Conservation (phyloP, 2,888 invertebrate species). For the Megalurothrips usitatus region DNA sequence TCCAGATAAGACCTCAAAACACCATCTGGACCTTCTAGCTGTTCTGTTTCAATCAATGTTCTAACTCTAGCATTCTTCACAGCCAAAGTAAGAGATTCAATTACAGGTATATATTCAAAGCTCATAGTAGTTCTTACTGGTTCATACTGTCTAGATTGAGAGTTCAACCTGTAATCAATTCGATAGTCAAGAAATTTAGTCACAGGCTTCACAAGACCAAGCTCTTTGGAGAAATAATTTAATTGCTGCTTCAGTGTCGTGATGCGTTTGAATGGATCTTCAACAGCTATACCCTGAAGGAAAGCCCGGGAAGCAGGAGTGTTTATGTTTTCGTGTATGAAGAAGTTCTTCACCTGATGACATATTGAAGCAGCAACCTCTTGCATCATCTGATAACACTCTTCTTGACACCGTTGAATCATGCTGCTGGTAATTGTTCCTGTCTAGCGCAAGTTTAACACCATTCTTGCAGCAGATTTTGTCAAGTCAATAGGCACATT, state of each 20-base stretch:
- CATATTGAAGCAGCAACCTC: background rate
- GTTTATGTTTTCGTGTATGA: background rate
- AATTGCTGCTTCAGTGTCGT: background rate
- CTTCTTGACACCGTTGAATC: background rate
- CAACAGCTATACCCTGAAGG: background rate
- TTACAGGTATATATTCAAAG: background rate
- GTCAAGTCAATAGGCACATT: background rate
- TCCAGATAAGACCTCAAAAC: background rate
- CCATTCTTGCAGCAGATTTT: background rate
- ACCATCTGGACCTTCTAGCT: background rate
- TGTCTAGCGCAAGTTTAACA: background rate
- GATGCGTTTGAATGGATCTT: background rate
- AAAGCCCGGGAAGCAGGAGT: background rate
- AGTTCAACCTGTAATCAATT: conserved; percentile 10
- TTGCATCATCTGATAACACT: background rate
- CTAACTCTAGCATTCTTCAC: background rate
- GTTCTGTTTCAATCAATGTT: background rate
- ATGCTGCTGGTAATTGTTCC: conserved; percentile 12
- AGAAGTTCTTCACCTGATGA: background rate
- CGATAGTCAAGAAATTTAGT: conserved; percentile 7
- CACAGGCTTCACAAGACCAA: background rate
- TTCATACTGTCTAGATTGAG: background rate
- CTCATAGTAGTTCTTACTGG: background rate
- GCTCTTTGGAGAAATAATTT: background rate
- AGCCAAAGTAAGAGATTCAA: too few relatives aligned